Percentiles rank a stretch among this genome's conserved stretches.
Conservation (phyloP, 2,113 vertebrate genomes). For the Rattus rattus region DNA sequence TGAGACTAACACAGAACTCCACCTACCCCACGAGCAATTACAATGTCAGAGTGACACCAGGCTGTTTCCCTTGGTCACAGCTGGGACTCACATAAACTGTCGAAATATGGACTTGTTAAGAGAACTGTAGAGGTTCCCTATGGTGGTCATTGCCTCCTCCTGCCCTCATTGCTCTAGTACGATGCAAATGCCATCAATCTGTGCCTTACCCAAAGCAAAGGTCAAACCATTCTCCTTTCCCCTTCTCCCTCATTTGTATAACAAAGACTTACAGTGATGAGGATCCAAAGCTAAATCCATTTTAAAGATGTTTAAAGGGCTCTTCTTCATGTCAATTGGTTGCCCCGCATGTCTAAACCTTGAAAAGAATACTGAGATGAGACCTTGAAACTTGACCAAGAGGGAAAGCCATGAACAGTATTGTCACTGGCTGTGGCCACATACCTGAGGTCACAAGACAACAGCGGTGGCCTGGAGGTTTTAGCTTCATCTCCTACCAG, state of each 20-base stretch:
- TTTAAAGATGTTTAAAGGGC: neutral
- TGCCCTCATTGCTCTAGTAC: neutral
- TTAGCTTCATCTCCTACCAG: neutral
- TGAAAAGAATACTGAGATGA: neutral
- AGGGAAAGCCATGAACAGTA: neutral
- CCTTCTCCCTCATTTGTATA: neutral
- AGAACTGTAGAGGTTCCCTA: neutral
- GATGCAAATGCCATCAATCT: neutral
- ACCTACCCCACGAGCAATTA: constrained; percentile 28
- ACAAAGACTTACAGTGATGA: neutral
- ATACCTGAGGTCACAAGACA: too few species aligned
- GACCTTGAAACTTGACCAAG: neutral
- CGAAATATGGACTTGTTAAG: constrained; percentile 38
- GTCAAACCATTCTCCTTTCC: neutral
- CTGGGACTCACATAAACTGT: constrained; percentile 48
- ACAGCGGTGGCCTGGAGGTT: neutral
- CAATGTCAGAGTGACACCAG: constrained; percentile 35
- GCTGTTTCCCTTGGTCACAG: constrained; percentile 33
- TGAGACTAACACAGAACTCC: neutral
- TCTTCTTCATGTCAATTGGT: neutral
- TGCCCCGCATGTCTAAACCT: neutral
- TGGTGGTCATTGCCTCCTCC: neutral
- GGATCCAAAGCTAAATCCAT: neutral
- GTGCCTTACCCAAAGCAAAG: neutral
- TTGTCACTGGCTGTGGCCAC: rapidly evolving